phyloP scores from a whole-genome alignment of 2,888 invertebrate genomes.

The Polietes domitor region DNA sequence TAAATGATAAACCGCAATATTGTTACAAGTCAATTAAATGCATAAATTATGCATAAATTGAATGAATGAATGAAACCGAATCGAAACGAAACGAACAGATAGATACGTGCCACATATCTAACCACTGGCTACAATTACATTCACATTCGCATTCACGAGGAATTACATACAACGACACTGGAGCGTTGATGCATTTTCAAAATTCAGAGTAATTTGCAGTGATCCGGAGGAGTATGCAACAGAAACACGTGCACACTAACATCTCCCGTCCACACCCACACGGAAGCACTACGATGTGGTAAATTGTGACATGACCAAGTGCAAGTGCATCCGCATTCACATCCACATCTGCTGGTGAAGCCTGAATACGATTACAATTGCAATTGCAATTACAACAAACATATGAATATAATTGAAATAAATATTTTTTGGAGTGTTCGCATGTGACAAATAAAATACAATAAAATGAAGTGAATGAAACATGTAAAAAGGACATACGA shows the following conservation, averaged over 20 bases:
- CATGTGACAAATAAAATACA: too few relatives aligned
- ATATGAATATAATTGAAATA: slow-evolving; percentile 19
- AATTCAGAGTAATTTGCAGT: not conserved
- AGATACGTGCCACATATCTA: not conserved
- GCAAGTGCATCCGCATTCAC: not conserved
- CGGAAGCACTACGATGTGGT: not conserved
- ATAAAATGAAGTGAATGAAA: too few relatives aligned
- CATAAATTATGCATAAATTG: slow-evolving; percentile 53
- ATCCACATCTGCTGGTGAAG: not conserved
- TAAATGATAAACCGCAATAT: slow-evolving; percentile 51
- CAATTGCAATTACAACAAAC: not conserved
- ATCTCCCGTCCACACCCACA: too few relatives aligned
- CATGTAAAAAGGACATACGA: too few relatives aligned
- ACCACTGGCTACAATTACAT: slow-evolving; percentile 13
- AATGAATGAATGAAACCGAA: too few relatives aligned
- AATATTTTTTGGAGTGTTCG: not conserved
- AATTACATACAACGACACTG: not conserved
- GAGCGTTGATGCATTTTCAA: not conserved
- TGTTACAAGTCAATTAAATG: slow-evolving; percentile 62
- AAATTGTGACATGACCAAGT: not conserved
- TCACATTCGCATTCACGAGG: not conserved
- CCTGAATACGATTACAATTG: not conserved
- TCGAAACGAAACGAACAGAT: not conserved
- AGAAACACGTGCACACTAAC: too few relatives aligned
- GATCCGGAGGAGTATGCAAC: not conserved